Evolutionary conservation across 2,113 vertebrate genomes (phyloP), one percentile per base, ranked within the genome.

Genomic region (Eublepharis macularius): DNA sequence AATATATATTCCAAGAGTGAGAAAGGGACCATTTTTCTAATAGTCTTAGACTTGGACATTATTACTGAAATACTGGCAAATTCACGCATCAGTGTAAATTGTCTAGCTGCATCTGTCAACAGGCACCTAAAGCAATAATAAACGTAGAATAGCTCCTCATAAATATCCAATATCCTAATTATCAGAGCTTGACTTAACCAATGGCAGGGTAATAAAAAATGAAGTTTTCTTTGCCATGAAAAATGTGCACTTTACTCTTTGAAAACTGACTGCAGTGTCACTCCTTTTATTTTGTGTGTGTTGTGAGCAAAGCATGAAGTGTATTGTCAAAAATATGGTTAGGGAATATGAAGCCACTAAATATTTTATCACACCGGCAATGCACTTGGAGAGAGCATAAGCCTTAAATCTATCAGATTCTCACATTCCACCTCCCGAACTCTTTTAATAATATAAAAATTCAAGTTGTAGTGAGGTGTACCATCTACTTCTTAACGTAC

Each of bases 161-260:
- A 96, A 96, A 97, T 95, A 95, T 94, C 93, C 93, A 84, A 81
- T 94, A 92, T 91, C 93, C 92, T 95, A 95, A 95, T 97, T 96
- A 96, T 95, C 93, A 93, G 94, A 94, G 93, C 93, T 95, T 93
- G 92, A 91, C 94, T 95, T 95, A 94, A 93, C 95, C 94, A 95
- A 94, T 95, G 91, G 92, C 86, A 88, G 89, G 86, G 87, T 94
- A 94, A 89, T 96, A 94, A 95, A 96, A 94, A 92, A 87, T 63
- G 66, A 90, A 65, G 4, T 49, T 89, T 90, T 79, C 84, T 91
- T 94, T 92, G 86, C 92, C 88, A 87, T 92, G 91, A 94, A 94
- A 96, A 95, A 93, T 83, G 75, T 80, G 80, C 88, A 80, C 84
- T 92, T 94, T 90, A 91, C 89, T 94, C 87, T 80, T 89, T 88